These are phyloP conservation scores for Parambassis ranga DNA, from an alignment of 2,797 vertebrate genomes.

Conservation along the genomic window DNA sequence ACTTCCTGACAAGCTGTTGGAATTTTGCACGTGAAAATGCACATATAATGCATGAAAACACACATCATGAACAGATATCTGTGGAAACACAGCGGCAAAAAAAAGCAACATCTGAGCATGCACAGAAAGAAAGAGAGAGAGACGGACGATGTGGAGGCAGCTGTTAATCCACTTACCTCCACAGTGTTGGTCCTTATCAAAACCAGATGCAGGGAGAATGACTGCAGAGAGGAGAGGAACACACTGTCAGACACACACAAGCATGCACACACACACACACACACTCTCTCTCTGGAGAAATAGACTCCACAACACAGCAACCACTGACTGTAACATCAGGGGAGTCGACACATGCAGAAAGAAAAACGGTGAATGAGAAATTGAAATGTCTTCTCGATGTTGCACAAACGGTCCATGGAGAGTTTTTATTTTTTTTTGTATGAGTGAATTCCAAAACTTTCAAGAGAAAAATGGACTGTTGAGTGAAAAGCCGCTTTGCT, in stretches of 20 bases:
- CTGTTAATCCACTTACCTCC: constrained; percentile 87
- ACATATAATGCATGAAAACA: constrained; percentile 48
- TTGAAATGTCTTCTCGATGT: constrained; percentile 35
- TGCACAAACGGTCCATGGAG: background rate
- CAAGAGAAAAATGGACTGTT: constrained; percentile 3
- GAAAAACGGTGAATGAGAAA: constrained; percentile 41
- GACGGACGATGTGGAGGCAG: constrained; percentile 36
- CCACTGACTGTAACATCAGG: constrained; percentile 27
- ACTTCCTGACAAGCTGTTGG: background rate
- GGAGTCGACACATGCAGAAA: constrained; percentile 50
- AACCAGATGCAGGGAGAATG: constrained; percentile 95
- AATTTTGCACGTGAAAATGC: constrained; percentile 18
- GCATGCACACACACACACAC: constrained; percentile 18
- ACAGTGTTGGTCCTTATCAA: constrained; percentile 90
- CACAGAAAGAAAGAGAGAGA: no score
- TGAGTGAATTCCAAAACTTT: background rate
- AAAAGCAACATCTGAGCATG: constrained; percentile 11
- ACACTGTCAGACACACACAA: constrained; percentile 59
- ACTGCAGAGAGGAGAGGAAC: constrained; percentile 83
- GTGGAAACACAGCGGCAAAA: constrained; percentile 29
- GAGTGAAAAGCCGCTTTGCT: constrained; percentile 8
- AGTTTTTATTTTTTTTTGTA: background rate
- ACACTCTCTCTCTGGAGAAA: constrained; percentile 4
- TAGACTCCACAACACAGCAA: constrained; percentile 21
- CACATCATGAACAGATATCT: constrained; percentile 15